Evolutionary conservation across 2,797 vertebrate species (phyloP).

Genomic region (Melanotaenia parkinsoni): DNA sequence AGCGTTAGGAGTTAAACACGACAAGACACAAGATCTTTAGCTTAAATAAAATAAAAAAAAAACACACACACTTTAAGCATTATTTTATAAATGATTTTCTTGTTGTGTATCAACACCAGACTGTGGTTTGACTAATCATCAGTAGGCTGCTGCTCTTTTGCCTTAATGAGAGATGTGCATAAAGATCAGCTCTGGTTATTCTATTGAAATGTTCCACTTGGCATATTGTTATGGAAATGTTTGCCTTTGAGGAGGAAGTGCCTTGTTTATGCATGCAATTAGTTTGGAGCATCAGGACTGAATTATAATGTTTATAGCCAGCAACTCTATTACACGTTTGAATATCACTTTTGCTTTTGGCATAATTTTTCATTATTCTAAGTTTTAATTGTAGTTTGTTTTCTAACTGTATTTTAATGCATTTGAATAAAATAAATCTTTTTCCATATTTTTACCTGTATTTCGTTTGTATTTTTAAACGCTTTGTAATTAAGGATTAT

Average conservation of each 20-base stretch:
- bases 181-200: slow-evolving; percentile 37
- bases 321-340: not conserved
- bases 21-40: not conserved
- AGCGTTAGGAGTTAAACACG: slow-evolving; percentile 16
- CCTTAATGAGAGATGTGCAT: slow-evolving; percentile 52
- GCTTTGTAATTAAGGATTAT: not conserved
- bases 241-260: slow-evolving; percentile 10
- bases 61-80: not conserved
- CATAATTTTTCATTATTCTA: not conserved
- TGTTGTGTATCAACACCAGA: not conserved
- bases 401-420: not conserved
- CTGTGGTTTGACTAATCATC: slow-evolving; percentile 23
- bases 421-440: slow-evolving; percentile 2
- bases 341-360: slow-evolving; percentile 7
- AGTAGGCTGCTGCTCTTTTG: slow-evolving; percentile 3
- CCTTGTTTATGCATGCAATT: slow-evolving; percentile 36
- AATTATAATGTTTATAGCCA: slow-evolving; percentile 7
- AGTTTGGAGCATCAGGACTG: slow-evolving; percentile 10
- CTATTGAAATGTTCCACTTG: slow-evolving; percentile 49
- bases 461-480: not conserved
- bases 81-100: not conserved
- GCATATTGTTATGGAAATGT: slow-evolving; percentile 25
- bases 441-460: not conserved
- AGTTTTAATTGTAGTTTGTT: slow-evolving; percentile 19
- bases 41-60: not conserved